These are phyloP conservation scores for Orthosia cruda DNA, from an alignment of 2,888 invertebrate genomes.

Conservation along the genomic window DNA sequence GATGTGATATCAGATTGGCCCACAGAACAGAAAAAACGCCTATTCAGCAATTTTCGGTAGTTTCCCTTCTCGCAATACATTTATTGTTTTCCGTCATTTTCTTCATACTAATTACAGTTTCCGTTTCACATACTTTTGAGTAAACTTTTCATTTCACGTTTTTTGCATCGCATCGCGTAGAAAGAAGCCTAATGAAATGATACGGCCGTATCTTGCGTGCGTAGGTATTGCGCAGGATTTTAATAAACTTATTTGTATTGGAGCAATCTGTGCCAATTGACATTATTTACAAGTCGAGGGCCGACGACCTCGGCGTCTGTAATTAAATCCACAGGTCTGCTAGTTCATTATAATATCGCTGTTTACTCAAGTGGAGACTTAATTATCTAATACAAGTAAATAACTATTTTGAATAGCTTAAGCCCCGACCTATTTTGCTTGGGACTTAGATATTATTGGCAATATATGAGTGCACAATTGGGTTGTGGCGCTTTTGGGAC, in stretches of 20 bases:
- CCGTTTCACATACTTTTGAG: not conserved
- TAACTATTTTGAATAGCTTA: not conserved
- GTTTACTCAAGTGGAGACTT: constrained; percentile 24
- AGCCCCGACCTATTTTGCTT: too few relatives aligned
- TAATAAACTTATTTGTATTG: constrained; percentile 57
- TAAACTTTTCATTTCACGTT: not conserved
- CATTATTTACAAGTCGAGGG: constrained; percentile 63
- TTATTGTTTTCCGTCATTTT: not conserved
- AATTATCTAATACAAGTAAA: constrained; percentile 21
- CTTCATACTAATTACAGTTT: not conserved
- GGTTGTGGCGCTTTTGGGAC: too few relatives aligned
- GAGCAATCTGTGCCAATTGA: constrained; percentile 54
- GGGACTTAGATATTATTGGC: too few relatives aligned
- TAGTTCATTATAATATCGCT: constrained; percentile 28
- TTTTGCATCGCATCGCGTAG: not conserved
- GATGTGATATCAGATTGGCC: not conserved
- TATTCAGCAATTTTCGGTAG: not conserved
- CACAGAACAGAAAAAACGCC: too few relatives aligned
- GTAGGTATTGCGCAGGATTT: constrained; percentile 39
- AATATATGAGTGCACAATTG: too few relatives aligned
- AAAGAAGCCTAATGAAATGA: constrained; percentile 13
- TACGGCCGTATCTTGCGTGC: constrained; percentile 3
- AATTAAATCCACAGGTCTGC: constrained; percentile 50
- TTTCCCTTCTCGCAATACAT: not conserved
- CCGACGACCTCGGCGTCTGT: constrained; percentile 48